Conservation (phyloP, 2,113 vertebrate species). For the Oxyura jamaicensis region DNA sequence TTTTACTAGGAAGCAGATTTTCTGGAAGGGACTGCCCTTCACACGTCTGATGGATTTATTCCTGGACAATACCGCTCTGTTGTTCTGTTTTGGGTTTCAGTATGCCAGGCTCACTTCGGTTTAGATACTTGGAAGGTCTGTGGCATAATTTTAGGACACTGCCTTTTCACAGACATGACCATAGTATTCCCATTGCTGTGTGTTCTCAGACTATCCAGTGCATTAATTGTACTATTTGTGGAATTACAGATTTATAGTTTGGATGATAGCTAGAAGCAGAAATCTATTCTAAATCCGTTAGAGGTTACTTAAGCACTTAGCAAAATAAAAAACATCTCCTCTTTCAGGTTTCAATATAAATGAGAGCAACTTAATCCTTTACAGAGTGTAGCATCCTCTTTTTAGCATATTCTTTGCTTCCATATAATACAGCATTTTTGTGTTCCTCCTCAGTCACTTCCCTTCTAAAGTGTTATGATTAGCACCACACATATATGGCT, state of each 20-base stretch:
- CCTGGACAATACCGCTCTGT: not conserved
- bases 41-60: not conserved
- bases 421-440: not conserved
- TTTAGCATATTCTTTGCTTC: not conserved
- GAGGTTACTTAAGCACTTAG: not conserved
- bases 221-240: not conserved
- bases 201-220: not conserved
- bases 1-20: not conserved
- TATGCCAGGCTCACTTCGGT: not conserved
- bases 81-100: not conserved
- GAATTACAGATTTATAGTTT: not conserved
- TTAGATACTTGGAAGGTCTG: not conserved
- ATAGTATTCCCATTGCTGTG: not conserved
- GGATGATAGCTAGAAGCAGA: not conserved
- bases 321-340: not conserved
- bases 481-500: not conserved
- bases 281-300: not conserved
- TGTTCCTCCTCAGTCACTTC: not conserved
- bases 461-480: not conserved
- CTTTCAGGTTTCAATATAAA: not conserved
- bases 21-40: not conserved
- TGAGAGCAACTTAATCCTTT: not conserved
- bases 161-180: not conserved
- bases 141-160: not conserved
- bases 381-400: not conserved